A percentile compares a stretch with the other conserved stretches of the same genome.
These are phyloP conservation scores for Mus minutoides DNA, from an alignment of 2,797 vertebrate genomes.

Conservation along the genomic window DNA sequence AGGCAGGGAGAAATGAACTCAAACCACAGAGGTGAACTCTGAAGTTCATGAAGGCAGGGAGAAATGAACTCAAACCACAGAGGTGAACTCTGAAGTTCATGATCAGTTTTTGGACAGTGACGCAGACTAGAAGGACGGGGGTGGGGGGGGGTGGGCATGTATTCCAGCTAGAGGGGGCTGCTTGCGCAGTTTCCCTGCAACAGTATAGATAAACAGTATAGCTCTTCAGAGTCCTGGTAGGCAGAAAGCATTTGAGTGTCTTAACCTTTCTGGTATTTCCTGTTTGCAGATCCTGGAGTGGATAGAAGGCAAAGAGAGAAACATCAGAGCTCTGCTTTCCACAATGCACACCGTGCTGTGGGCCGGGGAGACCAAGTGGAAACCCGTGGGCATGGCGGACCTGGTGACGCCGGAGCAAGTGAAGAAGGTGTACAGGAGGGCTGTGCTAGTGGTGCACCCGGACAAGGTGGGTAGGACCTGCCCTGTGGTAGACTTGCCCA, in stretches of 20 bases:
- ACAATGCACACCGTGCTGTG: constrained; percentile 99
- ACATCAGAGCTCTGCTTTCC: constrained; percentile 97
- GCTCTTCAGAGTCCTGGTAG: background rate
- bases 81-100: background rate
- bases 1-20: background rate
- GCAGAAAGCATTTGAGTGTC: background rate
- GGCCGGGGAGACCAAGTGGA: constrained; percentile 98
- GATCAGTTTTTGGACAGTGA: background rate
- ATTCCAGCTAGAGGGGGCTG: background rate
- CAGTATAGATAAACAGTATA: background rate
- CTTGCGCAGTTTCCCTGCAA: background rate
- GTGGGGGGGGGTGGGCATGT: background rate
- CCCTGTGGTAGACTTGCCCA: rapidly evolving
- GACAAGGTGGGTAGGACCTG: constrained; percentile 93
- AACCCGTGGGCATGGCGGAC: constrained; percentile 97
- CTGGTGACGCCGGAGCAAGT: constrained; percentile 98
- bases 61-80: background rate
- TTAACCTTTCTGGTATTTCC: constrained; percentile 31
- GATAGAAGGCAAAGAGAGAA: constrained; percentile 99
- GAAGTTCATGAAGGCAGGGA: background rate
- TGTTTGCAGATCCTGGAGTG: constrained; percentile 95
- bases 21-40: background rate
- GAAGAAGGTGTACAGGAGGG: constrained; percentile 97
- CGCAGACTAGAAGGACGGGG: background rate
- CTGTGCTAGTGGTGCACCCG: constrained; percentile 97